Percentiles rank a stretch among this genome's conserved stretches.
Evolutionary conservation across 2,888 invertebrate species (phyloP).

Genomic region (Bruchidius siliquastri): DNA sequence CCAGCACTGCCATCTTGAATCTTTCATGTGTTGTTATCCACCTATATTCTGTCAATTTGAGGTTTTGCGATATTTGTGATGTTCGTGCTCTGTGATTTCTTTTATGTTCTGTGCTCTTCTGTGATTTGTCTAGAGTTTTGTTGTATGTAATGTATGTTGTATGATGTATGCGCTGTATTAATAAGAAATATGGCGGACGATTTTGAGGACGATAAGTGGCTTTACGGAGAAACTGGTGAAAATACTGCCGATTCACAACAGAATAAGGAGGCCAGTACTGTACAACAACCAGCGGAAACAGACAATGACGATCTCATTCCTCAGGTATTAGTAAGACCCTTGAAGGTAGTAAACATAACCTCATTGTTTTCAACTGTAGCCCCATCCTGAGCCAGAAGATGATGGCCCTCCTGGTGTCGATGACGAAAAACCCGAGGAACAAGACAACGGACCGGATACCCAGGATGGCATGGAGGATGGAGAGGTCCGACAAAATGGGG

Average conservation of each 20-base stretch:
- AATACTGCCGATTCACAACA: constrained; percentile 15
- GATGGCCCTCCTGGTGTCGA: constrained; percentile 32
- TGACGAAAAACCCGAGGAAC: constrained; percentile 45
- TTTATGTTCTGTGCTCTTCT: no score
- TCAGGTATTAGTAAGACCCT: background rate
- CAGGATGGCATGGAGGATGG: constrained; percentile 50
- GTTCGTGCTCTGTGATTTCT: no score
- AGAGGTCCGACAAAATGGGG: constrained; percentile 52
- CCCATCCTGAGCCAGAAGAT: constrained; percentile 13
- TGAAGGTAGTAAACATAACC: background rate
- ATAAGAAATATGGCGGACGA: constrained; percentile 60
- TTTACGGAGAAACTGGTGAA: constrained; percentile 70
- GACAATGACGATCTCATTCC: constrained; percentile 20
- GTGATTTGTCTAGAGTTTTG: no score
- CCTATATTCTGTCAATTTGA: no score
- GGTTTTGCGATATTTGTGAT: no score
- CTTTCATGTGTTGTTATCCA: no score
- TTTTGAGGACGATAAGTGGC: constrained; percentile 78
- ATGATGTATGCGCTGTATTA: no score
- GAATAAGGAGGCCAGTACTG: constrained; percentile 16
- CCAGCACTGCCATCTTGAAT: no score
- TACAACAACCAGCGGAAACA: constrained; percentile 27
- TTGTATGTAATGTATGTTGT: no score
- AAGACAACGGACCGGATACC: constrained; percentile 50
- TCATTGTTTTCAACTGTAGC: constrained; percentile 15